phyloP scores from a whole-genome alignment of 2,888 invertebrate genomes.

The Morpho deidamia region DNA sequence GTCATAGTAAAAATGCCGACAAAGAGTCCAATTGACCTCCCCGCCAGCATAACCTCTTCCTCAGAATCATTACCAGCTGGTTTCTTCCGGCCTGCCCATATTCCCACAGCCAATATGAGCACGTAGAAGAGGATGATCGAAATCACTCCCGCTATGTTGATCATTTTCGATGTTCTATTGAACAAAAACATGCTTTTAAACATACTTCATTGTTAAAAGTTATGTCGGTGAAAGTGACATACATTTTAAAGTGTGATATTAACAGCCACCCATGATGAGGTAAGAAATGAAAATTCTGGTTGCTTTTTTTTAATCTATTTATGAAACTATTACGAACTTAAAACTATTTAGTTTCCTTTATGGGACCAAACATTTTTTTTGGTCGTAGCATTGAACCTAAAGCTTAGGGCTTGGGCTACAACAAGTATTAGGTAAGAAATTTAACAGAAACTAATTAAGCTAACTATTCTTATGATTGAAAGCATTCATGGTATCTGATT shows the following conservation, averaged over 20 bases:
- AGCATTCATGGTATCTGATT: background rate
- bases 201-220: too few relatives aligned
- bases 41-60: conserved; percentile 99
- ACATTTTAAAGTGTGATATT: too few relatives aligned
- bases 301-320: too few relatives aligned
- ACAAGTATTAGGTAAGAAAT: background rate
- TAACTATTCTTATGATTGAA: background rate
- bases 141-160: conserved; percentile 94
- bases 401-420: background rate
- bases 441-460: background rate
- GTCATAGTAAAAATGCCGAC: conserved; percentile 99
- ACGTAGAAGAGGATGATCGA: conserved; percentile 98
- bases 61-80: conserved; percentile 92
- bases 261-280: too few relatives aligned
- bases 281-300: too few relatives aligned
- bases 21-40: conserved; percentile 96
- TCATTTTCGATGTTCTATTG: conserved; percentile 78
- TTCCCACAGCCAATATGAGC: conserved; percentile 95
- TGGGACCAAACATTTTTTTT: too few relatives aligned
- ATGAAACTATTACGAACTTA: too few relatives aligned
- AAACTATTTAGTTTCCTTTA: too few relatives aligned
- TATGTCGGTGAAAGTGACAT: too few relatives aligned
- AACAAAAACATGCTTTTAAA: background rate
- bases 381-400: too few relatives aligned
- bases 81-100: conserved; percentile 98